Conservation (phyloP, 2,797 vertebrate species). For the Ctenopoma multispine region DNA sequence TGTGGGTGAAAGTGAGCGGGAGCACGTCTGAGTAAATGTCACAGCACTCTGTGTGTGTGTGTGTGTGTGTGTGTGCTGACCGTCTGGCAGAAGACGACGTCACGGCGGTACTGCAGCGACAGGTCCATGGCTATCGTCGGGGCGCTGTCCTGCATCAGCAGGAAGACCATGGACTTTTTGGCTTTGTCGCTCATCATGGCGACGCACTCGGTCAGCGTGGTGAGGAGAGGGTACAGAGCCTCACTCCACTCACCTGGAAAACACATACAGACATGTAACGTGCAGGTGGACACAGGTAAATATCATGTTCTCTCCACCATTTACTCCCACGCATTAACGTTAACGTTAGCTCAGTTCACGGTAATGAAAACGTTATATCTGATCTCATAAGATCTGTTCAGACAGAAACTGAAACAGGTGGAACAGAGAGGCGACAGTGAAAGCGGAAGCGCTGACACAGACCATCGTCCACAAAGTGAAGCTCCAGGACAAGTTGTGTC, state of each 20-base stretch:
- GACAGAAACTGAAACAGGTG: constrained; percentile 21
- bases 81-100: constrained; percentile 98
- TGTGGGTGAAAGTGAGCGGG: neutral
- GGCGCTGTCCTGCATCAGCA: constrained; percentile 98
- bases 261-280: neutral
- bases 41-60: neutral
- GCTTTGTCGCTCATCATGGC: constrained; percentile 98
- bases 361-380: neutral
- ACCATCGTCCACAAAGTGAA: neutral
- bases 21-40: neutral
- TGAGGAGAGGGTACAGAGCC: constrained; percentile 94
- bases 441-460: constrained; percentile 39
- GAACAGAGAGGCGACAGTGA: constrained; percentile 28
- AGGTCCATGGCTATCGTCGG: constrained; percentile 94
- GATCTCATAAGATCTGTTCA: neutral
- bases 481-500: neutral
- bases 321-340: neutral
- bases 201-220: constrained; percentile 94
- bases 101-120: constrained; percentile 95
- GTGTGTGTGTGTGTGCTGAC: constrained; percentile 74
- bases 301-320: neutral
- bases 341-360: neutral
- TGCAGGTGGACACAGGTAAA: neutral
- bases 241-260: constrained; percentile 95
- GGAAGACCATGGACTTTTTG: constrained; percentile 97